A percentile compares a stretch with the other conserved stretches of the same genome.
Conservation (phyloP, 2,888 invertebrate species). For the Cheilosia vulpina region DNA sequence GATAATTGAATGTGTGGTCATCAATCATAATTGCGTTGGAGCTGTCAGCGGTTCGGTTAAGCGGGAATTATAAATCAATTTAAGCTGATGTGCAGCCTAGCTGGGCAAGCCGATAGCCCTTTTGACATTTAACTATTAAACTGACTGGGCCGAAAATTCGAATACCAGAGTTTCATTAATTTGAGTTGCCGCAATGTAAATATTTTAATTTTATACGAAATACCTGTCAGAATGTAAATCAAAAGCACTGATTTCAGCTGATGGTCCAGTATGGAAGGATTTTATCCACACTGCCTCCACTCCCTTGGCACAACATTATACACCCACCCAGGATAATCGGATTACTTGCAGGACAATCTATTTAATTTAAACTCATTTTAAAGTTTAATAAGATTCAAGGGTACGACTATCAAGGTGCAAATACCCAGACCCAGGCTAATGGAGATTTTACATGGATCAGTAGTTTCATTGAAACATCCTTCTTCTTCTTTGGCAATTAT, state of each 20-base stretch:
- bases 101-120: not conserved
- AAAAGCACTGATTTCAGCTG: too few species aligned
- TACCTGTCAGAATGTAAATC: too few species aligned
- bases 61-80: not conserved
- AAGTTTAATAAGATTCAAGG: not conserved
- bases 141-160: too few species aligned
- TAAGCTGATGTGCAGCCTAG: not conserved
- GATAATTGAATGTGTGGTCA: constrained; percentile 28
- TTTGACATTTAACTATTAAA: too few species aligned
- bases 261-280: too few species aligned
- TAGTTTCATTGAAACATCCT: constrained; percentile 2
- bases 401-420: not conserved
- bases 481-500: constrained; percentile 14
- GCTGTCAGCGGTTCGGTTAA: not conserved
- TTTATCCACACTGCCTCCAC: too few species aligned
- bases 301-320: too few species aligned
- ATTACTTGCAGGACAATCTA: not conserved
- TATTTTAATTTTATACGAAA: too few species aligned
- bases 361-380: not conserved
- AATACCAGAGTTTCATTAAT: too few species aligned
- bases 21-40: constrained; percentile 12
- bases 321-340: not conserved
- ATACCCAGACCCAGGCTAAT: not conserved
- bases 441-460: not conserved
- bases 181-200: too few species aligned